Conservation (phyloP, 2,797 vertebrate genomes). For the Diceros bicornis region DNA sequence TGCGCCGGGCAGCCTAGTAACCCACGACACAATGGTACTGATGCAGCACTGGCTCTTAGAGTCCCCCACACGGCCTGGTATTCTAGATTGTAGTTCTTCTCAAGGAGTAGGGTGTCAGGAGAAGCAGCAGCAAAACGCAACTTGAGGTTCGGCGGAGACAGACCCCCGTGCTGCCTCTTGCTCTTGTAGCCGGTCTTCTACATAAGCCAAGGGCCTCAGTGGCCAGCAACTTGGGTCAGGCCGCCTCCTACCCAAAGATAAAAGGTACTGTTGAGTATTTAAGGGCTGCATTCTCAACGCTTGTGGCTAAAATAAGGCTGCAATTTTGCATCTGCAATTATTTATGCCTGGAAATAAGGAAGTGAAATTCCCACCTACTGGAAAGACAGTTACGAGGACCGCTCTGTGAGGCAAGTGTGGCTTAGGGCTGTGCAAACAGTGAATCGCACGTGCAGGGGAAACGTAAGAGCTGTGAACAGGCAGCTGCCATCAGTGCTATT, state of each 20-base stretch:
- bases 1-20: too few relatives aligned
- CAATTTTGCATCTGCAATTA: constrained; percentile 82
- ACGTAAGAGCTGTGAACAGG: not conserved
- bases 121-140: not conserved
- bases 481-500: not conserved
- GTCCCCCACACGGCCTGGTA: fast-evolving
- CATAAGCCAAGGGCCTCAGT: not conserved
- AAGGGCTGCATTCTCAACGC: constrained; percentile 40
- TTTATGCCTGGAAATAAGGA: constrained; percentile 84
- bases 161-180: not conserved
- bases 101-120: not conserved
- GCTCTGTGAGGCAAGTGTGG: constrained; percentile 58
- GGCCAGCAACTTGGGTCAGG: not conserved
- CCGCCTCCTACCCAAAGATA: not conserved
- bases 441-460: constrained; percentile 27
- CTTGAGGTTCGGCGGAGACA: fast-evolving
- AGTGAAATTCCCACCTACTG: constrained; percentile 84
- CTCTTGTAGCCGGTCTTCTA: not conserved
- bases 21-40: fast-evolving
- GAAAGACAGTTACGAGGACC: constrained; percentile 72
- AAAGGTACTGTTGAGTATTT: not conserved
- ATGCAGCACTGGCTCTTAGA: not conserved
- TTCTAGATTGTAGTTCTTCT: not conserved
- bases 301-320: constrained; percentile 78
- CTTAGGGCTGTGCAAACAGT: not conserved